phyloP scores from a whole-genome alignment of 2,113 vertebrate genomes.

The Microcebus lehilahytsara region DNA sequence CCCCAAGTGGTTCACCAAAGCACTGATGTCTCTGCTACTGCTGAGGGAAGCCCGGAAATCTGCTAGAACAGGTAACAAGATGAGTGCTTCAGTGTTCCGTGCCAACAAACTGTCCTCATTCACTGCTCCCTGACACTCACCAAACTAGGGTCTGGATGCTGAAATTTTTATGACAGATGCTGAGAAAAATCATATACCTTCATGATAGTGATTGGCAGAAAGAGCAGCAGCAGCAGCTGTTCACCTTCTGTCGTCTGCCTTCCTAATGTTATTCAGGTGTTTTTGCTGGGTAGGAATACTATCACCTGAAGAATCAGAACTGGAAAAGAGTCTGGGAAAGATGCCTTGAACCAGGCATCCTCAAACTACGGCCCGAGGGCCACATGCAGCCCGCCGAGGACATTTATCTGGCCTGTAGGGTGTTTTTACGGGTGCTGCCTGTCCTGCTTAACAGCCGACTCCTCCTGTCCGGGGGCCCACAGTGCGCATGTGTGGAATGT shows the following conservation, averaged over 20 bases:
- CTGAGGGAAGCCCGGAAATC: neutral
- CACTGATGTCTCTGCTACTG: neutral
- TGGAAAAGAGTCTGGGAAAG: neutral
- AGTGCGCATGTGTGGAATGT: no score
- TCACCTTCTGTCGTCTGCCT: neutral
- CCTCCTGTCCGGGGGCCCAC: no score
- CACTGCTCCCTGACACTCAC: neutral
- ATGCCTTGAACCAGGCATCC: neutral
- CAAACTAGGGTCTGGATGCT: neutral
- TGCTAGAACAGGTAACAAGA: neutral
- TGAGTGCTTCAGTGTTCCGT: neutral
- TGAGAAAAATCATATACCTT: neutral
- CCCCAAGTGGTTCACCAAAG: neutral
- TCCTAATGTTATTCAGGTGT: neutral
- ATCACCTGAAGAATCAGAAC: neutral
- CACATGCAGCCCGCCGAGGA: no score
- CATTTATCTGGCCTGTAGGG: no score
- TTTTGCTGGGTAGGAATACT: neutral
- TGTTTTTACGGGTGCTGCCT: no score
- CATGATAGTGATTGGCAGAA: neutral
- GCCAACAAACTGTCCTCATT: neutral
- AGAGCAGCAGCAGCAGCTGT: neutral
- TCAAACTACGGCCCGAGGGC: no score
- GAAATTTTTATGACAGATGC: neutral
- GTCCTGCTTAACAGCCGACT: no score